Conservation (phyloP, 2,888 invertebrate genomes). For the Hypena proboscidalis region DNA sequence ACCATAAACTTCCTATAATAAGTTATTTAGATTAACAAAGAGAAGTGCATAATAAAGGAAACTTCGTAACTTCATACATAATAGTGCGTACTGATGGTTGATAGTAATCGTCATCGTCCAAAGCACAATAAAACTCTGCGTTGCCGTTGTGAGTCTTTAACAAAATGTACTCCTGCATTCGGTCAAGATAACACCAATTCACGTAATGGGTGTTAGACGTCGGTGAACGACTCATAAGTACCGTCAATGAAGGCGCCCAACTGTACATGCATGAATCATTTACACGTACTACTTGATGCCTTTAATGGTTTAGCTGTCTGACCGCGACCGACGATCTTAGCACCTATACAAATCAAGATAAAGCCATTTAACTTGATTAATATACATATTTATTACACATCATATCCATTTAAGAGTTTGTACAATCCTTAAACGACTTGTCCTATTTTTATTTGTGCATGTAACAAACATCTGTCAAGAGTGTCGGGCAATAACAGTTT, state of each 20-base stretch:
- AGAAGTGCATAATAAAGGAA: conserved; percentile 44
- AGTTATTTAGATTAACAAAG: conserved; percentile 18
- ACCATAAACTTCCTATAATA: conserved; percentile 1
- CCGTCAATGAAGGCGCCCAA: conserved; percentile 49
- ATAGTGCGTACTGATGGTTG: not conserved
- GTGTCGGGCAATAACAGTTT: conserved; percentile 17
- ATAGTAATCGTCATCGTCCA: conserved; percentile 46
- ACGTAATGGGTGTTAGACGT: conserved; percentile 62
- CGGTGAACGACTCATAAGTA: conserved; percentile 53
- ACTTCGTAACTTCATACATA: conserved; percentile 38
- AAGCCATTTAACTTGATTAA: conserved; percentile 33
- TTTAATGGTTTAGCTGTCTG: conserved; percentile 40
- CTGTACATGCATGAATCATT: conserved; percentile 58
- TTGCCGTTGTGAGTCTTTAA: conserved; percentile 46
- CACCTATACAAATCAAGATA: conserved; percentile 37
- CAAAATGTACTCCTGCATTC: conserved; percentile 53
- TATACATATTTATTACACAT: conserved; percentile 26
- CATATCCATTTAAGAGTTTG: conserved; percentile 14
- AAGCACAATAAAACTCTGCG: conserved; percentile 25
- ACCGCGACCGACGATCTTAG: conserved; percentile 17
- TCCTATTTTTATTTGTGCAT: conserved; percentile 9
- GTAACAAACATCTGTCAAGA: conserved; percentile 10
- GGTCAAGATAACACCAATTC: conserved; percentile 59
- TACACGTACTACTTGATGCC: conserved; percentile 46
- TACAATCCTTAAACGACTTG: not conserved